phyloP scores from a whole-genome alignment of 2,797 vertebrate species.

The Sebastes matsubarae region DNA sequence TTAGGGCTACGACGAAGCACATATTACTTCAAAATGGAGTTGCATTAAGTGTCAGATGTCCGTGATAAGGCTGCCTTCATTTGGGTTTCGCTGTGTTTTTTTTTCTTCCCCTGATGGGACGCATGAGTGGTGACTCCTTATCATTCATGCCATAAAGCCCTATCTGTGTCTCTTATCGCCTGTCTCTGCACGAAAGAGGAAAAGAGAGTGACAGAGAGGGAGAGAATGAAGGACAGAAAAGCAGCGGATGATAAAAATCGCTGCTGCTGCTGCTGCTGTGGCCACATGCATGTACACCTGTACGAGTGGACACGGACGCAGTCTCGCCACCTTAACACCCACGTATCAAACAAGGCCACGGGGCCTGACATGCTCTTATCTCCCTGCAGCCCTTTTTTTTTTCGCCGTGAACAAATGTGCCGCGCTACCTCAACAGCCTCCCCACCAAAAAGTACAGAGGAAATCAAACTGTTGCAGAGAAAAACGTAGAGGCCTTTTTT shows the following conservation, averaged over 20 bases:
- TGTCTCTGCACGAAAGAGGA: conserved; percentile 65
- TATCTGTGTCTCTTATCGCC: conserved; percentile 76
- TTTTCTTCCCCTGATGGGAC: conserved; percentile 47
- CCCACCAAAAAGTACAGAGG: conserved; percentile 46
- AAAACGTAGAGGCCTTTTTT: neutral
- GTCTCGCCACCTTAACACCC: conserved; percentile 34
- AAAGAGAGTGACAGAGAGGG: conserved; percentile 61
- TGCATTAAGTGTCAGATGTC: conserved; percentile 74
- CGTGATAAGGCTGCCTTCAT: conserved; percentile 71
- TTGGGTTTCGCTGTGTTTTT: conserved; percentile 56
- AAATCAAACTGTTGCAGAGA: conserved; percentile 51
- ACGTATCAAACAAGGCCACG: conserved; percentile 69
- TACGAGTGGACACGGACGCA: conserved; percentile 62
- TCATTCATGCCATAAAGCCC: conserved; percentile 70
- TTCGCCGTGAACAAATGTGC: conserved; percentile 44
- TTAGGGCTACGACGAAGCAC: conserved; percentile 53
- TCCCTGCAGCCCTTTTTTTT: conserved; percentile 39
- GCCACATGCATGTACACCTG: conserved; percentile 66
- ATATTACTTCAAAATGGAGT: conserved; percentile 73
- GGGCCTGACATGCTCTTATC: conserved; percentile 66
- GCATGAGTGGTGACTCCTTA: conserved; percentile 72
- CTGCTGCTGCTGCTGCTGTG: conserved; percentile 44
- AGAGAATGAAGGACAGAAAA: conserved; percentile 63
- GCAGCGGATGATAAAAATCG: conserved; percentile 66
- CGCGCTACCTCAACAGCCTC: conserved; percentile 28